These are phyloP conservation scores for Cydia strobilella DNA, from an alignment of 1,140 invertebrate species.

Conservation along the genomic window DNA sequence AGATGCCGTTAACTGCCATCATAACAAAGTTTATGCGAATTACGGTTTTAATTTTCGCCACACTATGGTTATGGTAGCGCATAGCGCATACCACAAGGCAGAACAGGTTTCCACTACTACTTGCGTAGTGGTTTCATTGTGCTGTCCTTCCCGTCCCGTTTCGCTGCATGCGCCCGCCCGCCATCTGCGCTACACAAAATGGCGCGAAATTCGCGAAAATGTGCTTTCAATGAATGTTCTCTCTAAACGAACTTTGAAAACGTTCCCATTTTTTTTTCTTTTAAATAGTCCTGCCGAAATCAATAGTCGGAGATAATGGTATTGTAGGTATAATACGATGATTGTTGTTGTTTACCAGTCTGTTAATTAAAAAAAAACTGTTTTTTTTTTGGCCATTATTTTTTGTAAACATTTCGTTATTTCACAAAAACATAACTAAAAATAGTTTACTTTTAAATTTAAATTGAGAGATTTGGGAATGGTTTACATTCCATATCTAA, in stretches of 20 bases:
- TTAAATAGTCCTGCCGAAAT: background rate
- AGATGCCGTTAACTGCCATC: conserved; percentile 7
- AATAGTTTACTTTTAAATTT: no score
- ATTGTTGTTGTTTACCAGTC: background rate
- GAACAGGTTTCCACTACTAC: conserved; percentile 72
- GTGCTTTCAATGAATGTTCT: conserved; percentile 25
- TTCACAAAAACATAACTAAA: no score
- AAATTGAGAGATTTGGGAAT: no score
- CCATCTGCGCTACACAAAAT: conserved; percentile 34
- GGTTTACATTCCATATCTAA: no score
- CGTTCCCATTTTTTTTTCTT: conserved; percentile 27
- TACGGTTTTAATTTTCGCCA: conserved; percentile 20
- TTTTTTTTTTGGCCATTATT: no score
- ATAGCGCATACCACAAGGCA: conserved; percentile 68
- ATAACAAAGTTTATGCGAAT: background rate
- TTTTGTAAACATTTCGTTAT: no score
- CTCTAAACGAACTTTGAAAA: background rate
- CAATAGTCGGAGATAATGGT: background rate
- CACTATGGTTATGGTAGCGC: conserved; percentile 49
- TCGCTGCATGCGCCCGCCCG: conserved; percentile 35
- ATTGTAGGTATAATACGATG: background rate
- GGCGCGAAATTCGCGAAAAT: conserved; percentile 44
- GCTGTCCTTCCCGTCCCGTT: conserved; percentile 51
- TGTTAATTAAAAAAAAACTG: no score
- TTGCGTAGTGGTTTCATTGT: conserved; percentile 61